Conservation (phyloP, 2,113 vertebrate species). For the Hydrolagus affinis region DNA sequence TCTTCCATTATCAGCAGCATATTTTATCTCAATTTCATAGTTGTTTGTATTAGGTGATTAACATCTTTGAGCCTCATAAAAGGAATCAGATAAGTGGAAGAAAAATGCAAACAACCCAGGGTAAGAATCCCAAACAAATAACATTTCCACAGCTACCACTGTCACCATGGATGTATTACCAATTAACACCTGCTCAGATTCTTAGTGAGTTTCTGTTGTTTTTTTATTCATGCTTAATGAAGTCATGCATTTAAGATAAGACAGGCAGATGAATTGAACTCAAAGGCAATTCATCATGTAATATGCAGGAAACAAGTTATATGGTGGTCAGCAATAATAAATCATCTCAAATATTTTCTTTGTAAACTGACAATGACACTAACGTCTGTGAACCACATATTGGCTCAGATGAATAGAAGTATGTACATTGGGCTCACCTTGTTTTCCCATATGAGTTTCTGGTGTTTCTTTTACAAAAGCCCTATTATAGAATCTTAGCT, state of each 20-base stretch:
- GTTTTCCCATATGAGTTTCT: neutral
- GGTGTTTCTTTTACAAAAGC: neutral
- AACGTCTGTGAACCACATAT: neutral
- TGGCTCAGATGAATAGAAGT: neutral
- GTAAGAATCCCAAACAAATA: neutral
- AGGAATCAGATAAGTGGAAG: constrained; percentile 17
- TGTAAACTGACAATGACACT: neutral
- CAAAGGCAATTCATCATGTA: constrained; percentile 1
- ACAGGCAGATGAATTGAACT: neutral
- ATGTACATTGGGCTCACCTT: neutral
- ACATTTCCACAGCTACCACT: neutral
- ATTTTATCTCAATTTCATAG: neutral
- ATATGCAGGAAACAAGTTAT: neutral
- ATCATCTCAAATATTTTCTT: neutral
- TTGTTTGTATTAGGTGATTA: neutral
- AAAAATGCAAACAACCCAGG: neutral
- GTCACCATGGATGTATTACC: neutral
- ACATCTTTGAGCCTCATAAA: neutral
- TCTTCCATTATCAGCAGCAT: neutral
- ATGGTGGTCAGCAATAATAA: neutral
- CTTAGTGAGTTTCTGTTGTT: neutral
- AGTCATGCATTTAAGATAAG: neutral
- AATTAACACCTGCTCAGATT: constrained; percentile 15
- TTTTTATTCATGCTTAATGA: neutral
- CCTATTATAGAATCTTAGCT: neutral